Evolutionary conservation across 2,797 vertebrate species (phyloP).

Genomic region (Emydoidea blandingii): DNA sequence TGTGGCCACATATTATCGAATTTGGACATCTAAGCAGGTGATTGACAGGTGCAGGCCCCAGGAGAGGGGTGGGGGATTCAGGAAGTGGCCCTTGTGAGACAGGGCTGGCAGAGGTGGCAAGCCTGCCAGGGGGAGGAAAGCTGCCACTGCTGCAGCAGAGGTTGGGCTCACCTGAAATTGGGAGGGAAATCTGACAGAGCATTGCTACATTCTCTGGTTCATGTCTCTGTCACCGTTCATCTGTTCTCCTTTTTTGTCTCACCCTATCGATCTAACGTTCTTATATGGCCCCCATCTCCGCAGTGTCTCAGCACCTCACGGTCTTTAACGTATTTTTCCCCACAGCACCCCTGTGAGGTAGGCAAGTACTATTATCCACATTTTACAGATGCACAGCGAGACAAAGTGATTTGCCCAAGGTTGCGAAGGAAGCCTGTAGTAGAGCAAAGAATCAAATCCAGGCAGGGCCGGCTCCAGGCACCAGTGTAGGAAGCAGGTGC

Average conservation of each 20-base stretch:
- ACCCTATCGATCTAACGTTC: background rate
- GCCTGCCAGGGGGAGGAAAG: background rate
- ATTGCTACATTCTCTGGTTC: background rate
- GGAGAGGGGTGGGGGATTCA: background rate
- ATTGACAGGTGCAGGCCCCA: background rate
- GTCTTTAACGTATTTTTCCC: background rate
- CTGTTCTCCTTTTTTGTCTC: background rate
- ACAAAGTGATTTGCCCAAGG: background rate
- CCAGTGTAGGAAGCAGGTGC: too few species aligned
- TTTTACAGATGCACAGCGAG: background rate
- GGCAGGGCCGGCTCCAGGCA: too few species aligned
- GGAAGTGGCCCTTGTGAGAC: background rate
- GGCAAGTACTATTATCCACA: background rate
- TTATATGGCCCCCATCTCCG: background rate
- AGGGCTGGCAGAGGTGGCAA: background rate
- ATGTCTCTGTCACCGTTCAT: background rate
- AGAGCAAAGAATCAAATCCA: background rate
- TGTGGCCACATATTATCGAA: background rate
- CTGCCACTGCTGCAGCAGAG: background rate
- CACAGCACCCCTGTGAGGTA: background rate
- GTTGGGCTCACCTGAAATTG: background rate
- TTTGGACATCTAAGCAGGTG: background rate
- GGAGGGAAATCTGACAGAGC: background rate
- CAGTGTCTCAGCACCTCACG: background rate
- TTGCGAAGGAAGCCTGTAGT: background rate